phyloP scores from a whole-genome alignment of 1,140 invertebrate genomes.

The Spodoptera frugiperda region DNA sequence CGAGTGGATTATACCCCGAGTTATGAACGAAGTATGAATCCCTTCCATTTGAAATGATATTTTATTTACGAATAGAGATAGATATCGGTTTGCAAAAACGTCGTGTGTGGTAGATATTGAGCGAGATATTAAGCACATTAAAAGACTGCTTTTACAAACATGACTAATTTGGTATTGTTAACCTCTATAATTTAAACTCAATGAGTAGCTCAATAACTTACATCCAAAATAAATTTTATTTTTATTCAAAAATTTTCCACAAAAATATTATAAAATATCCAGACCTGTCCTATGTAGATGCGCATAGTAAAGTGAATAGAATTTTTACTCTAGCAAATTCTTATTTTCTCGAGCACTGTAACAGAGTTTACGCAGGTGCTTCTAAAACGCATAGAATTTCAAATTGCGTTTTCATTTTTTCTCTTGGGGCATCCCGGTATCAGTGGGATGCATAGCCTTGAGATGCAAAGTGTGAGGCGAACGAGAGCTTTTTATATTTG shows the following conservation, averaged over 20 bases:
- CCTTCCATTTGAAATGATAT: too few relatives aligned
- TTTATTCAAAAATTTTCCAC: not conserved
- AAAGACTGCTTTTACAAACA: too few relatives aligned
- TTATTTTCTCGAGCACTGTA: constrained; percentile 46
- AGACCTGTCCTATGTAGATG: constrained; percentile 16
- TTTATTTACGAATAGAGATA: too few relatives aligned
- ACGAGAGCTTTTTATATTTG: constrained; percentile 84
- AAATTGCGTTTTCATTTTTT: constrained; percentile 82
- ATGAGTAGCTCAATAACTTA: too few relatives aligned
- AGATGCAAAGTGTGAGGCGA: constrained; percentile 83
- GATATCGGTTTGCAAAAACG: too few relatives aligned
- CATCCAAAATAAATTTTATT: too few relatives aligned
- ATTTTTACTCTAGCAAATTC: constrained; percentile 46
- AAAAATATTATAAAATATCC: constrained; percentile 8
- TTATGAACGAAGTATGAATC: not conserved
- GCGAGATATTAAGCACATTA: too few relatives aligned
- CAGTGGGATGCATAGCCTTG: constrained; percentile 83
- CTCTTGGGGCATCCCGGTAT: constrained; percentile 78
- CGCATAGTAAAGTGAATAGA: constrained; percentile 34
- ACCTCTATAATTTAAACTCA: too few relatives aligned
- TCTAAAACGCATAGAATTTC: constrained; percentile 81
- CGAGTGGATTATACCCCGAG: constrained; percentile 7
- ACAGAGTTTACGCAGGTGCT: constrained; percentile 64
- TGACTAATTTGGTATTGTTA: too few relatives aligned
- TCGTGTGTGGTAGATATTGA: too few relatives aligned